Conservation (phyloP, 2,113 vertebrate species). For the Cavia porcellus region DNA sequence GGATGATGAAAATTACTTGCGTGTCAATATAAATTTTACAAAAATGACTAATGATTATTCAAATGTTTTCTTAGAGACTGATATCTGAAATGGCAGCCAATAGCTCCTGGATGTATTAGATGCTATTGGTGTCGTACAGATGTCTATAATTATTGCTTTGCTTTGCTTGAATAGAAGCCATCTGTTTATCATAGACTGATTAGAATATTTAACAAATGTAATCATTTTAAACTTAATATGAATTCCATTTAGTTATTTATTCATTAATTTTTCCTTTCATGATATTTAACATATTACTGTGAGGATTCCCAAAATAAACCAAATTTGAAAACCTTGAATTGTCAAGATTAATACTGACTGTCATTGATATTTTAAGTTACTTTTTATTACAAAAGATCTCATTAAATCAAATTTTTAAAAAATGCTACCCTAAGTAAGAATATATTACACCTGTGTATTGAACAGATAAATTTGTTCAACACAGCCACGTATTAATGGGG, state of each 20-base stretch:
- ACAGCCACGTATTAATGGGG: background rate
- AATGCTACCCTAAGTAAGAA: background rate
- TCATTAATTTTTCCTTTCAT: slow-evolving; percentile 49
- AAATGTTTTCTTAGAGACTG: slow-evolving; percentile 79
- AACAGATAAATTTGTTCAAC: background rate
- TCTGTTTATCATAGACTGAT: slow-evolving; percentile 87
- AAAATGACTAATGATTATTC: slow-evolving; percentile 84
- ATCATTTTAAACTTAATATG: slow-evolving; percentile 68
- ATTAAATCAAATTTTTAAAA: slow-evolving; percentile 41
- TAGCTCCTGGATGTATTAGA: slow-evolving; percentile 81
- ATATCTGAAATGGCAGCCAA: slow-evolving; percentile 83
- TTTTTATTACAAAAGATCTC: background rate
- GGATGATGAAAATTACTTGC: slow-evolving; percentile 23
- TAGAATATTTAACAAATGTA: slow-evolving; percentile 83
- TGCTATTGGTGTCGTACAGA: slow-evolving; percentile 86
- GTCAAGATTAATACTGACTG: slow-evolving; percentile 21
- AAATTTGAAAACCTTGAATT: slow-evolving; percentile 43
- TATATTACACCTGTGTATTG: background rate
- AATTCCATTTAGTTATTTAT: slow-evolving; percentile 52
- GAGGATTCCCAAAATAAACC: background rate
- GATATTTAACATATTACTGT: slow-evolving; percentile 17
- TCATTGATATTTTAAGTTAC: background rate
- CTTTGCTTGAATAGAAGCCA: slow-evolving; percentile 86
- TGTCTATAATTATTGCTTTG: slow-evolving; percentile 87
- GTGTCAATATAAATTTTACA: slow-evolving; percentile 56